A percentile compares a stretch with the other conserved stretches of the same genome.
Conservation (phyloP, 2,888 invertebrate species). For the Criorhina ranunculi region DNA sequence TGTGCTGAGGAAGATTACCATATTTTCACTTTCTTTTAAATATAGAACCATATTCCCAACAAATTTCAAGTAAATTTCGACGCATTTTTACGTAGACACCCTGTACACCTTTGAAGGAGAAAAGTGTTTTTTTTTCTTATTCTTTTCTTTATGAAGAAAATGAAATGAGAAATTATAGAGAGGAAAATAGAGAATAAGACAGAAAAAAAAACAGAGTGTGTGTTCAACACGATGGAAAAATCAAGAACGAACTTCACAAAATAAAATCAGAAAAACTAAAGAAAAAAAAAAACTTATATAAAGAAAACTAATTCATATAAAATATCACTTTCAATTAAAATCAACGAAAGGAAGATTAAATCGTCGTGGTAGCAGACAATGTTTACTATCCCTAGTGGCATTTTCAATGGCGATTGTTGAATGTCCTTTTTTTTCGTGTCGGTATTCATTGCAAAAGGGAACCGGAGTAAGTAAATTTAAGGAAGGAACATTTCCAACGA, state of each 20-base stretch:
- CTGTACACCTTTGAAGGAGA: constrained; percentile 10
- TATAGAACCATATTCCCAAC: neutral
- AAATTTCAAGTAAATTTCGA: neutral
- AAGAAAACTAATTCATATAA: constrained; percentile 2
- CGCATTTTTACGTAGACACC: constrained; percentile 45
- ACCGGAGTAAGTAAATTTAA: no score
- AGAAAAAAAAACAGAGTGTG: constrained; percentile 49
- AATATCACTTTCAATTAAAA: constrained; percentile 36
- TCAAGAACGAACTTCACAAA: constrained; percentile 70
- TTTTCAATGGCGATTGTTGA: constrained; percentile 18
- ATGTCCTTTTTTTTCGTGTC: neutral
- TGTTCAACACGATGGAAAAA: constrained; percentile 43
- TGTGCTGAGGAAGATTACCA: no score
- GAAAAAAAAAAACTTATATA: constrained; percentile 2
- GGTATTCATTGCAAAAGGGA: no score
- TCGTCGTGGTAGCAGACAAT: constrained; percentile 9
- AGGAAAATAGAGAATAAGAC: constrained; percentile 50
- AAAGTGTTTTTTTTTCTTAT: constrained; percentile 11
- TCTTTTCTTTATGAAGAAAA: constrained; percentile 56
- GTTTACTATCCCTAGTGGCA: constrained; percentile 19
- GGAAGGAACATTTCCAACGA: no score
- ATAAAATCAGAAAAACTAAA: constrained; percentile 31
- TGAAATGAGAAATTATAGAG: constrained; percentile 68
- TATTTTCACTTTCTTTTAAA: no score
- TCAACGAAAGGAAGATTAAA: constrained; percentile 15